phyloP scores from a whole-genome alignment of 2,113 vertebrate genomes.

The Otis tarda region DNA sequence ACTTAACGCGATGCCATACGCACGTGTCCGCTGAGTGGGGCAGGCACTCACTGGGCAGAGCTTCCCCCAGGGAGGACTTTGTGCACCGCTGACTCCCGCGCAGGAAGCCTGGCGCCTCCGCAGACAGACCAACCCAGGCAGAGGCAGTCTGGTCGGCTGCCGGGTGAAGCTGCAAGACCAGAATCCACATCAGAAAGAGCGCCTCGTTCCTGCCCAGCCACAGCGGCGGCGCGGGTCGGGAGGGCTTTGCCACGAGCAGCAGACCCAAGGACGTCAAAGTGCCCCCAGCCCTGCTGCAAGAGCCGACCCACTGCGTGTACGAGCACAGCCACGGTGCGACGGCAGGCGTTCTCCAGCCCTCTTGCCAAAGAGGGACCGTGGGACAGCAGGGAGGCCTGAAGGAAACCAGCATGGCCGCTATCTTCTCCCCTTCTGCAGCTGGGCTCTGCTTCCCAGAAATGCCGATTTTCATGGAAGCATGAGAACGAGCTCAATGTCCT shows the following conservation, averaged over 20 bases:
- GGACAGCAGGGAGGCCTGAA: not conserved
- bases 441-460: not conserved
- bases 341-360: not conserved
- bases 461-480: not conserved
- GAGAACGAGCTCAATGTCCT: not conserved
- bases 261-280: not conserved
- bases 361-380: no score
- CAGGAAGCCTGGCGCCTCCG: fast-evolving
- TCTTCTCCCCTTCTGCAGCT: not conserved
- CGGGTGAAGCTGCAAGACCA: not conserved
- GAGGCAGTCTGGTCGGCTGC: no score
- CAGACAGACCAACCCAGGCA: fast-evolving
- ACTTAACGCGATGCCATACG: fast-evolving
- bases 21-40: fast-evolving
- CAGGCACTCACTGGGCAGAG: not conserved
- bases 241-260: not conserved
- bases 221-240: fast-evolving
- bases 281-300: no score
- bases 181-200: not conserved
- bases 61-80: not conserved
- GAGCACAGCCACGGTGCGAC: no score
- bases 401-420: fast-evolving
- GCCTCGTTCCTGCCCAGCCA: fast-evolving
- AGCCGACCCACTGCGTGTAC: fast-evolving
- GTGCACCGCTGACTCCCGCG: fast-evolving